phyloP scores from a whole-genome alignment of 2,888 invertebrate species.

The Microplitis deprimator region DNA sequence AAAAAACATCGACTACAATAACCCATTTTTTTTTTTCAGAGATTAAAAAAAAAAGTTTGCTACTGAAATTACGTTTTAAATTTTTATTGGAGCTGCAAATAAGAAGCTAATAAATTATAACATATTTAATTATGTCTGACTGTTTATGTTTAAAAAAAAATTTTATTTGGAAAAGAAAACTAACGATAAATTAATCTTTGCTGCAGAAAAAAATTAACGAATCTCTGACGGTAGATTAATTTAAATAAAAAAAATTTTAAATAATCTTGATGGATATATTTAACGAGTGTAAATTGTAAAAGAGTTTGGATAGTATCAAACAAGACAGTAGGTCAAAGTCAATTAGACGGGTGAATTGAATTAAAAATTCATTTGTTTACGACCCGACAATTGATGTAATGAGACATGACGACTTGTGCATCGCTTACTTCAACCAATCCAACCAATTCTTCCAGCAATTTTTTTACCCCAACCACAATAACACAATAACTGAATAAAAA shows the following conservation, averaged over 20 bases:
- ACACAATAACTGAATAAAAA: too few species aligned
- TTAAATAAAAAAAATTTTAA: slow-evolving; percentile 3
- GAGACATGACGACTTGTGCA: slow-evolving; percentile 30
- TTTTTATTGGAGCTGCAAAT: not conserved
- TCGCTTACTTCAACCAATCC: not conserved
- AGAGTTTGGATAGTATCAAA: slow-evolving; percentile 24
- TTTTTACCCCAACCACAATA: not conserved
- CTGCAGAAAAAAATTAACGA: not conserved
- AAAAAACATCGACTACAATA: not conserved
- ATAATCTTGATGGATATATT: not conserved
- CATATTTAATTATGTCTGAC: not conserved
- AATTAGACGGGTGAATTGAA: slow-evolving; percentile 26
- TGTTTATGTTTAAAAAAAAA: not conserved
- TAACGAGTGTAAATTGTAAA: slow-evolving; percentile 9
- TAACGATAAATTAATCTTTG: not conserved
- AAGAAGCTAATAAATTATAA: not conserved
- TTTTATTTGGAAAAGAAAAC: not conserved
- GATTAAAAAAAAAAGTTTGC: not conserved
- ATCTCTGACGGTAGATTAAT: not conserved
- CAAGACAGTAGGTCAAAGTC: slow-evolving; percentile 34
- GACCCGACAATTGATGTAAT: slow-evolving; percentile 35
- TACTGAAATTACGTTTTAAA: not conserved
- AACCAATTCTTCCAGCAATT: not conserved
- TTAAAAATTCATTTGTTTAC: slow-evolving; percentile 43
- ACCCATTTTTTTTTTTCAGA: not conserved